Conservation (phyloP, 2,888 invertebrate species). For the Lithophane ornitopus region DNA sequence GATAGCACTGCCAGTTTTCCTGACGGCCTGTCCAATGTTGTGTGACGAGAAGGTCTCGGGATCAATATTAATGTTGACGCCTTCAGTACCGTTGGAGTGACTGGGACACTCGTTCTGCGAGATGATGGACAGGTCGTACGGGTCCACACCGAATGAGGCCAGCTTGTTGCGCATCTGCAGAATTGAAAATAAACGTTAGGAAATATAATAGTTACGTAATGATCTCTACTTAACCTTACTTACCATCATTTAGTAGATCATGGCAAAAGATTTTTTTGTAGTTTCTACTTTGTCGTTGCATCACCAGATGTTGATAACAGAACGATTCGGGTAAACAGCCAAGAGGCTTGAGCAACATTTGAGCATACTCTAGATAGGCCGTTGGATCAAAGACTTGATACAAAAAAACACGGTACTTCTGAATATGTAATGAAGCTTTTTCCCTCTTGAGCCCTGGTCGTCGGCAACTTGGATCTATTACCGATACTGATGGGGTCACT, state of each 20-base stretch:
- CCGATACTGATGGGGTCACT: neutral
- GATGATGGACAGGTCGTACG: constrained; percentile 94
- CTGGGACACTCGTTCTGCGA: constrained; percentile 93
- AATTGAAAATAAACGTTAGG: neutral
- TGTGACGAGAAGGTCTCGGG: constrained; percentile 94
- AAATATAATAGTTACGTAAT: neutral
- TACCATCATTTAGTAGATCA: constrained; percentile 12
- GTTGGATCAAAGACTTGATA: neutral
- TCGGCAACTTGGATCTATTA: neutral
- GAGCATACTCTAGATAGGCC: too few species aligned
- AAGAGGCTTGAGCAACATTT: neutral
- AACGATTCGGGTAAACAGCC: neutral
- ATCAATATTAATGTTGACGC: constrained; percentile 93
- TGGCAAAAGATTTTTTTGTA: neutral
- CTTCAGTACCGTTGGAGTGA: constrained; percentile 88
- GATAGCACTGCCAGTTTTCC: constrained; percentile 93
- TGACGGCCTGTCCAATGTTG: constrained; percentile 93
- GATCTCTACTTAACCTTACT: neutral
- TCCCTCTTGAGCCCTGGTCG: neutral
- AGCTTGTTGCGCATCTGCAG: constrained; percentile 92
- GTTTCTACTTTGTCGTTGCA: constrained; percentile 20
- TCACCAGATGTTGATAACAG: neutral
- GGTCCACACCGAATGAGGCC: constrained; percentile 92
- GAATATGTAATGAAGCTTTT: neutral
- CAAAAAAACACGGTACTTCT: neutral